A percentile compares a stretch with the other conserved stretches of the same genome.
These are phyloP conservation scores for Labeo calbasu DNA, from an alignment of 2,797 vertebrate genomes.

Conservation along the genomic window DNA sequence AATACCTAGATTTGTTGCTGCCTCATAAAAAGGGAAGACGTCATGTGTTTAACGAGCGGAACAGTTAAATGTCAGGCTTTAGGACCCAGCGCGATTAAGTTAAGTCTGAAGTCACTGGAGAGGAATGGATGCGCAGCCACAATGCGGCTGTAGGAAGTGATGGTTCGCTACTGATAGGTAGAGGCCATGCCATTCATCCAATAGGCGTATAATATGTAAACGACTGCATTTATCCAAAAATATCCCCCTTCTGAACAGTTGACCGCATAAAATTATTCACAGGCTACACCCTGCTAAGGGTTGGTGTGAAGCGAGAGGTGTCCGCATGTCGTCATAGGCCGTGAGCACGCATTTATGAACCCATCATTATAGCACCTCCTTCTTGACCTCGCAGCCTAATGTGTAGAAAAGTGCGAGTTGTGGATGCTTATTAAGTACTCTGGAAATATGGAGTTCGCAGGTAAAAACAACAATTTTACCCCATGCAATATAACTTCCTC, in stretches of 20 bases:
- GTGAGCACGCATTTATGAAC: neutral
- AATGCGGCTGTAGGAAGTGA: conserved; percentile 49
- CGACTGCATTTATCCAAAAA: no score
- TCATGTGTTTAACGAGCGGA: neutral
- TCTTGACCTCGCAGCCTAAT: neutral
- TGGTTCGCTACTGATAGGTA: conserved; percentile 4
- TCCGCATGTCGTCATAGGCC: neutral
- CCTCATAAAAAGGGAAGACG: neutral
- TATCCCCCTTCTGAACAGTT: neutral
- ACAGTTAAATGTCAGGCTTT: neutral
- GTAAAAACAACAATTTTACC: neutral
- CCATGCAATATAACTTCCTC: neutral
- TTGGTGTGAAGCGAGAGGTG: neutral
- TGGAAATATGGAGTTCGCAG: neutral
- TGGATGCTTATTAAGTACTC: neutral
- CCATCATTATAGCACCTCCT: neutral
- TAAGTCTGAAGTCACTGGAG: conserved; percentile 1
- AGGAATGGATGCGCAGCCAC: conserved; percentile 31
- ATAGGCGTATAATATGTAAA: no score
- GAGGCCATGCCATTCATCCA: neutral
- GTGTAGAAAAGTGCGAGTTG: neutral
- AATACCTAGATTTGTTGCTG: neutral
- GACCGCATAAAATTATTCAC: neutral
- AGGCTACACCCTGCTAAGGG: neutral
- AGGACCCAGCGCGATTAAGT: conserved; percentile 44